Evolutionary conservation across 2,797 vertebrate species (phyloP).

Genomic region (Phaenicophaeus curvirostris): DNA sequence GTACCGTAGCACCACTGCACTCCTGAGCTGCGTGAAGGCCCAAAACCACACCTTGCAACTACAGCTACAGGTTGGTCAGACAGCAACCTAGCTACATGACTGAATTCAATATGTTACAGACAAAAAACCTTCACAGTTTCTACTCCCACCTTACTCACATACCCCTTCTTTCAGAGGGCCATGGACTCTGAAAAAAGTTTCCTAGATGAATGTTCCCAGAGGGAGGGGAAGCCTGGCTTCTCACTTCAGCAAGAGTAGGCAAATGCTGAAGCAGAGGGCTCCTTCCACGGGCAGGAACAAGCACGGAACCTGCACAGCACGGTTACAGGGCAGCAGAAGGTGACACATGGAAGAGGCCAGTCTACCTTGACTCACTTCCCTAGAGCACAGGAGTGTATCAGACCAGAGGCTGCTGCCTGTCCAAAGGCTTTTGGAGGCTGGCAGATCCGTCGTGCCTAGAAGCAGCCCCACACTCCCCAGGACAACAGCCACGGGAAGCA

Average conservation of each 20-base stretch:
- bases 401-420: background rate
- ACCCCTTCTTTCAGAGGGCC: background rate
- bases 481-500: background rate
- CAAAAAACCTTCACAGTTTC: background rate
- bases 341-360: background rate
- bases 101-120: background rate
- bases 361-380: background rate
- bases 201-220: background rate
- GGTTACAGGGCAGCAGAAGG: background rate
- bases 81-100: background rate
- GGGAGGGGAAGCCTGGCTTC: background rate
- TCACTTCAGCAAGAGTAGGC: background rate
- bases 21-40: background rate
- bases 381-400: fast-evolving
- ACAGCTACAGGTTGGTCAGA: background rate
- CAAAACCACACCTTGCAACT: background rate
- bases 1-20: too few species aligned
- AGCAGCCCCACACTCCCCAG: fast-evolving
- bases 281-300: background rate
- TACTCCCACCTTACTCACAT: background rate
- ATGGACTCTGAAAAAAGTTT: background rate
- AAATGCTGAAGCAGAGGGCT: background rate
- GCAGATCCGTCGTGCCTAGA: background rate
- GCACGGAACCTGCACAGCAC: background rate
- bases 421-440: background rate